Base-by-base conservation (phyloP, 2,888 invertebrate genomes). In the Drosophila siamana region DNA sequence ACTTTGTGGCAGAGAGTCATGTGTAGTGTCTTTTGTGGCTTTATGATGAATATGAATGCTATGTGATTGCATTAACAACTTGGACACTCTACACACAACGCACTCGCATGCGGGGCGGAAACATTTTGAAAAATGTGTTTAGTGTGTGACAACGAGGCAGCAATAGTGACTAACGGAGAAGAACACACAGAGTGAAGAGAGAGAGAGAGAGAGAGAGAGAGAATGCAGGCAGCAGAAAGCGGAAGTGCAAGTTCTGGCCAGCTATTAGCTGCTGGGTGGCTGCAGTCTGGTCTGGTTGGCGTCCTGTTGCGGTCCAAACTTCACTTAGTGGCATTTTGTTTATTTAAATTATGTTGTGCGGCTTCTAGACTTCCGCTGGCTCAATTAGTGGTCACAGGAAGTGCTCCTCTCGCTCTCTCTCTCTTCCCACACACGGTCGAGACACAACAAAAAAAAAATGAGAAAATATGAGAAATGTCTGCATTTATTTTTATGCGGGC, bases 1-100 rank as follows among this genome's bases (percentile, higher is more conserved):
- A 28, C 26, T 52, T 9, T 40, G 54, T 24, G 40, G n/a, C n/a
- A n/a, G n/a, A n/a, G 8, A 48, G 74, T 52, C 86, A 68, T 75
- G 84, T 83, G 80, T 69, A 69, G 75, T 74, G 86, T 67, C 84
- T 77, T 87, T 79, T 86, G 89, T 78, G 85, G 87, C 74, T 60
- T 63, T 73, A 84, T 88, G 85, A 88, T 88, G 89, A 89, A 89
- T 89, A 86, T 80, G 86, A 87, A 87, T 86, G 80, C 86, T 85
- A 80, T 89, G 87, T 87, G 86, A 89, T 88, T 88, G 85, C 79
- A 89, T 85, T 85, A 85, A 88, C 86, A 82, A 86, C 84, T 83
- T 78, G 66, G 69, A 65, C 74, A 75, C 62, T 56, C 56, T 38
- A 36, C 24, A 26, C 46, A 24, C 84, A 80, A 81, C 85, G 69